Evolutionary conservation across 2,797 vertebrate species (phyloP).

Genomic region (Gobionotothen gibberifrons): DNA sequence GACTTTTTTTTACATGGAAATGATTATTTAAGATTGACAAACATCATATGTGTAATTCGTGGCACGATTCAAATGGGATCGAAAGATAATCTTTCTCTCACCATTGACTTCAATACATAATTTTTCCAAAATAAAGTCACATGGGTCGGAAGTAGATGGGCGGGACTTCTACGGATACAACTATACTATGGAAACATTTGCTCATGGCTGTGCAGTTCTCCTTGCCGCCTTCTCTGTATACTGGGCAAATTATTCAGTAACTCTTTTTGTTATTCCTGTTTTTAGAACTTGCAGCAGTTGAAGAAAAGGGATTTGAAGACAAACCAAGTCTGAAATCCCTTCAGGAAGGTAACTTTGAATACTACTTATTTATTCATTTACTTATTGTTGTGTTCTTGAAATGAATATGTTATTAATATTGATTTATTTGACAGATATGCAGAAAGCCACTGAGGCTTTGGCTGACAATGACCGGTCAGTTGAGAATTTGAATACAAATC

Average conservation of each 20-base stretch:
- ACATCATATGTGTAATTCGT: no score
- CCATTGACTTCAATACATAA: no score
- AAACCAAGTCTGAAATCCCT: constrained; percentile 67
- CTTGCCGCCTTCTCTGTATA: neutral
- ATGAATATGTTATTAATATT: neutral
- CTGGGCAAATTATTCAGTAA: neutral
- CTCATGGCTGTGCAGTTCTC: neutral
- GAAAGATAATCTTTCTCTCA: no score
- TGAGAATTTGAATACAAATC: neutral
- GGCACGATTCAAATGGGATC: no score
- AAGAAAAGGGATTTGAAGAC: constrained; percentile 59
- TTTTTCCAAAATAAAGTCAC: no score
- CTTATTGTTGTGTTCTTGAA: neutral
- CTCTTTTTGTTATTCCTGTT: neutral
- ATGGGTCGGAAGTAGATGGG: no score
- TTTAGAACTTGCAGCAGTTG: constrained; percentile 76
- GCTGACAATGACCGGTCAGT: constrained; percentile 73
- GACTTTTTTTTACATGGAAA: no score
- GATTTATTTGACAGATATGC: constrained; percentile 62
- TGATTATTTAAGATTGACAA: no score
- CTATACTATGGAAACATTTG: neutral
- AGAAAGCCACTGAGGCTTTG: constrained; percentile 60
- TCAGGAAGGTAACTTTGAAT: constrained; percentile 68
- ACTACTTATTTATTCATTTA: rapidly evolving
- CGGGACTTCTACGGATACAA: no score